Base-by-base conservation (phyloP, 1,140 invertebrate genomes). In the Kradibia gibbosae region DNA sequence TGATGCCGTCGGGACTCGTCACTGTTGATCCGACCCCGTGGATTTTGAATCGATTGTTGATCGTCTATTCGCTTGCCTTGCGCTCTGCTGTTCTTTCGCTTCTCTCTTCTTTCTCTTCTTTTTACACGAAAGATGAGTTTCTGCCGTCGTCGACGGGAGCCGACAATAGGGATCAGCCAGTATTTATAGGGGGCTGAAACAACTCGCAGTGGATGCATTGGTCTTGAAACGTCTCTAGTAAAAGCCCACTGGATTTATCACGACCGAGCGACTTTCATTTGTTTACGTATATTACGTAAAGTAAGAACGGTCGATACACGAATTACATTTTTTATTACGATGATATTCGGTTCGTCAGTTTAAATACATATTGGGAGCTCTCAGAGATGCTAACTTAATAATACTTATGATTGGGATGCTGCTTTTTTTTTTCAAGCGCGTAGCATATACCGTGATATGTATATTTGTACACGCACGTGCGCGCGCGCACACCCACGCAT, bases 41-140 rank as follows among this genome's bases (percentile, higher is more conserved):
- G 39, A 62, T 72, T 77, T 72, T 65, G 15, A 78, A 48, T 82
- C 62, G 42, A 82, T 81, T 81, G 80, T 77, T 77, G 28, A 77
- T 71, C 31, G 22, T 76, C 53, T 65, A 81, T 71, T 74, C 53
- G 50, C 72, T 81, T 60, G 60, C 62, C 50, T n/a, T n/a, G n/a
- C n/a, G n/a, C n/a, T n/a, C n/a, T n/a, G n/a, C 77, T 81, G 22
- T 65, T 45, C 4, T 80, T 80, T 70, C 57, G 0, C 28, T 80
- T 48, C 42, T 36, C 20, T 45, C 13, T 11, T 36, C 22, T 65
- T 42, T 60, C 7, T 62, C 25, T 45, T 25, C 42, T 45, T 22
- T 17, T 48, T n/a, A n/a, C n/a, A n/a, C n/a, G n/a, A n/a, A n/a
- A n/a, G n/a, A n/a, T n/a, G n/a, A 17, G 10, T 53, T 20, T 53